Base-by-base conservation (phyloP, 2,797 vertebrate genomes). In the Merluccius polli region DNA sequence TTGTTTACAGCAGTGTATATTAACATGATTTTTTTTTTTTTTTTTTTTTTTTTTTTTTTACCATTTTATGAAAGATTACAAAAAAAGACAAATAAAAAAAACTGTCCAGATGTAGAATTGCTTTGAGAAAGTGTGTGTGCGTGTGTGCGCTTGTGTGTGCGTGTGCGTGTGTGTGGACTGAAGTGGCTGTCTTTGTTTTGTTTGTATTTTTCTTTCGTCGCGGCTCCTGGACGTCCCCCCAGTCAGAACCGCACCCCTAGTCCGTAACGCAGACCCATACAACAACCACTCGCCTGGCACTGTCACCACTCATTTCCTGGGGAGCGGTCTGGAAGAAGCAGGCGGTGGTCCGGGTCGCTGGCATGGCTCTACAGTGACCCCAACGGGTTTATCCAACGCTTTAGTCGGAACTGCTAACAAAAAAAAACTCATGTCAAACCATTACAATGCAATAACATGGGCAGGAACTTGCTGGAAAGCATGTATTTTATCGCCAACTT, bases 1-100 rank as follows among this genome's bases (percentile, higher is more conserved):
- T 89, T 93, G 93, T 96, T 95, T 93, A 94, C 93, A 91, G 89
- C 86, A 87, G 85, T 92, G 94, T 94, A 93, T 84, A 84, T 81
- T 92, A 89, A 91, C 82, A 86, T 82, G 30, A 21, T 4, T 31
- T 81, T 84, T 81, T 87, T 77, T 83, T 87, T 89, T 75, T 73
- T 78, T 68, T 73, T 78, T 68, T 76, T 32, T 79, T 73, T 71
- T 74, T 79, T 76, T 86, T 87, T 84, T 83, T 44, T 52, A 91
- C 82, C 76, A 82, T 82, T 81, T 84, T 77, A 86, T 84, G 76
- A 84, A 81, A 79, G 75, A 73, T 71, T 74, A 78, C 73, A 75
- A 71, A 52, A 77, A 70, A 77, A 71, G 77, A 75, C 72, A 68
- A 79, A 82, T 81, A 70, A 44, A 73, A 35, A 88, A 87, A 85